Conservation (phyloP, 2,797 vertebrate species). For the Pachyuromys duprasi region DNA sequence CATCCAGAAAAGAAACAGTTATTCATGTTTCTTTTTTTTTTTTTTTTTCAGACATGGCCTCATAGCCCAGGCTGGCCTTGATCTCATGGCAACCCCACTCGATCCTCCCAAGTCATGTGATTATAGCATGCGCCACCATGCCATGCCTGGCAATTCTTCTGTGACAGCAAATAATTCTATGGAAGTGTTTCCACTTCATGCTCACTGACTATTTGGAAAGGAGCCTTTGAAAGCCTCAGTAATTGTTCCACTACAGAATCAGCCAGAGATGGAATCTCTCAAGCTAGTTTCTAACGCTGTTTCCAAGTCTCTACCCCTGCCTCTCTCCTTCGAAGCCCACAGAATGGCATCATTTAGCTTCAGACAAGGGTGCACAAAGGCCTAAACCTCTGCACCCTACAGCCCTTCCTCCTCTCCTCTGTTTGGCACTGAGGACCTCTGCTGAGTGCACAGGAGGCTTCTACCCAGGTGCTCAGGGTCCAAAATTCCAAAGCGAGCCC, state of each 20-base stretch:
- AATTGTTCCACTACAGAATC: neutral
- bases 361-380: no score
- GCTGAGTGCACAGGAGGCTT: constrained; percentile 11
- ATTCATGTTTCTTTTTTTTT: neutral
- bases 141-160: neutral
- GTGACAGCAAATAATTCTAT: neutral
- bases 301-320: neutral
- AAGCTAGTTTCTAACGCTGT: neutral
- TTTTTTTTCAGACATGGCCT: neutral
- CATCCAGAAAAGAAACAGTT: constrained; percentile 38
- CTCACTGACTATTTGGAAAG: constrained; percentile 18
- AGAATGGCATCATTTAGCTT: neutral
- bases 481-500: neutral
- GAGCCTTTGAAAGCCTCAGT: neutral
- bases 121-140: neutral
- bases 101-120: neutral
- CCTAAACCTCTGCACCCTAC: neutral
- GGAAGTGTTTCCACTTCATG: constrained; percentile 32
- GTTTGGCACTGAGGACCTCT: neutral
- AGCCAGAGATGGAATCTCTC: neutral
- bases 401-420: neutral
- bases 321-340: neutral
- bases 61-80: neutral
- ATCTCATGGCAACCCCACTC: no score
- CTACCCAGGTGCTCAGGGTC: neutral